Percentiles rank a stretch among this genome's conserved stretches.
phyloP scores from a whole-genome alignment of 2,113 vertebrate species.

The Castor canadensis region DNA sequence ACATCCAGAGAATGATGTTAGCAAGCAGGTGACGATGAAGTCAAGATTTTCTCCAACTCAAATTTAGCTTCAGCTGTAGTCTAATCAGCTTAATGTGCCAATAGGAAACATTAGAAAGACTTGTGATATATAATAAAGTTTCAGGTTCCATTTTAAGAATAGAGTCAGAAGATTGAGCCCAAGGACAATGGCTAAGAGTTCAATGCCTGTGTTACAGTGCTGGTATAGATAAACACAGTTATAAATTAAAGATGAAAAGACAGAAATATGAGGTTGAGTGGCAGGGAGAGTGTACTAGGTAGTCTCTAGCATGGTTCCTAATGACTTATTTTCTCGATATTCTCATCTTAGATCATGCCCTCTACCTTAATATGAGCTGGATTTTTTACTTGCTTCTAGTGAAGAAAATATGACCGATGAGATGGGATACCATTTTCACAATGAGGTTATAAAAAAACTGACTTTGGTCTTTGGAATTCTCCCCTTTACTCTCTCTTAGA shows the following conservation, averaged over 20 bases:
- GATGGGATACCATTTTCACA: background rate
- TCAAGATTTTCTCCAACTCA: background rate
- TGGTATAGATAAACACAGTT: background rate
- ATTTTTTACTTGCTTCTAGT: background rate
- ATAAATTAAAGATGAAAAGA: background rate
- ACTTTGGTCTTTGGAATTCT: background rate
- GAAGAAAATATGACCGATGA: background rate
- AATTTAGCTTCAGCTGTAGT: background rate
- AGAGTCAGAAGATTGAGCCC: background rate
- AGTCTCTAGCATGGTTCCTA: background rate
- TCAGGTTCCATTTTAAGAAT: background rate
- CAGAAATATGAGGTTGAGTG: background rate
- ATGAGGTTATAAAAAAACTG: background rate
- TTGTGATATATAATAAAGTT: background rate
- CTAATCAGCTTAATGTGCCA: background rate
- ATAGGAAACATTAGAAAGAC: background rate
- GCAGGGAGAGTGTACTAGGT: background rate
- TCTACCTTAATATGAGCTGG: background rate
- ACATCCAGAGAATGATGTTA: background rate
- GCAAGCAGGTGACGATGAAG: background rate
- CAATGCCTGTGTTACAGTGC: background rate
- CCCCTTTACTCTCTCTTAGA: background rate
- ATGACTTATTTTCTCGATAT: background rate
- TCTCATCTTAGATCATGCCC: background rate
- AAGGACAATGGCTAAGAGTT: background rate